Evolutionary conservation across 2,113 vertebrate genomes (phyloP).

Genomic region (Gila orcuttii): DNA sequence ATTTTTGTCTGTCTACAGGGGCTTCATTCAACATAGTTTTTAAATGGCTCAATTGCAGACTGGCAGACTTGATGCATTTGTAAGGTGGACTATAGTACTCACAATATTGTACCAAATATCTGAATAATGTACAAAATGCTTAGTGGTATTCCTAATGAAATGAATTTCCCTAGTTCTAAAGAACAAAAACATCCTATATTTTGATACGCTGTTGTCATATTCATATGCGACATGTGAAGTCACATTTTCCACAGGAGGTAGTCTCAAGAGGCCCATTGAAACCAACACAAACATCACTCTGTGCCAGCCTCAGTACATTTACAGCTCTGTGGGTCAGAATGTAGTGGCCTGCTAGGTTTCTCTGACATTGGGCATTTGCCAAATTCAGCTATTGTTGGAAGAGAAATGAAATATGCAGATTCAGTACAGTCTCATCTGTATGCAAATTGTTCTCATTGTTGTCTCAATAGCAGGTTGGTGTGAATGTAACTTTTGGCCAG

Average conservation of each 20-base stretch:
- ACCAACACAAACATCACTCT: constrained; percentile 71
- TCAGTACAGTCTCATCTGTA: constrained; percentile 57
- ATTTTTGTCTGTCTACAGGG: constrained; percentile 45
- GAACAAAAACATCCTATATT: constrained; percentile 32
- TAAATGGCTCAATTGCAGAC: constrained; percentile 29
- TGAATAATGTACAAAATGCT: background rate
- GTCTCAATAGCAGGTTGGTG: constrained; percentile 31
- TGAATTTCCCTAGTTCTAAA: background rate
- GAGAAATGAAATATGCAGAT: constrained; percentile 62
- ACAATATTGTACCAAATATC: background rate
- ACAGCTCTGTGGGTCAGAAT: constrained; percentile 64
- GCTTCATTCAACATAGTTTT: constrained; percentile 47
- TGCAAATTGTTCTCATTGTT: constrained; percentile 64
- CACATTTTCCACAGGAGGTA: constrained; percentile 27
- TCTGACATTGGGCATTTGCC: constrained; percentile 65
- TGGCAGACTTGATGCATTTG: background rate
- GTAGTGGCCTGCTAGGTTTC: constrained; percentile 64
- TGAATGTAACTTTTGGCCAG: constrained; percentile 42
- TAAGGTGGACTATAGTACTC: background rate
- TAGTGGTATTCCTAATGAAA: background rate
- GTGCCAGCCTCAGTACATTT: constrained; percentile 60
- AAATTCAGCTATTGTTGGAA: constrained; percentile 64
- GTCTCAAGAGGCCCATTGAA: constrained; percentile 70
- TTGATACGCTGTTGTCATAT: constrained; percentile 8
- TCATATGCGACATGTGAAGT: constrained; percentile 15